Evolutionary conservation across 2,888 invertebrate genomes (phyloP), one percentile per base, ranked within the genome.

Genomic region (Aquatica leii): DNA sequence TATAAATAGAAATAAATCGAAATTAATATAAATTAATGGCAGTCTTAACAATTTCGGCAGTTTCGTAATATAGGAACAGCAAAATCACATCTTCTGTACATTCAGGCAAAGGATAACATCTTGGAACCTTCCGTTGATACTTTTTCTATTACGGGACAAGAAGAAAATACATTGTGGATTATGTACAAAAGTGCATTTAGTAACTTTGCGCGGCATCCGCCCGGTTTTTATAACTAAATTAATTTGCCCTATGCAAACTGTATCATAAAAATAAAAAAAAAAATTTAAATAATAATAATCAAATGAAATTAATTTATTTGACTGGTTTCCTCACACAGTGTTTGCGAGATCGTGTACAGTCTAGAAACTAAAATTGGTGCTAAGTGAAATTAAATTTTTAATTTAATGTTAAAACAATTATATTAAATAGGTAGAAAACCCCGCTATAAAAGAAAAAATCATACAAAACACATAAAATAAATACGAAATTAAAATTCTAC

Each of bases 321-420:
- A 82, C 82, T 82, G 82, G 82, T 82, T 82, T 81, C 81, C 79
- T 80, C 81, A 82, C 82, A 82, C 82, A 73, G 78, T 80, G 80
- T 74, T 74, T 74, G 70, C 72, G 77, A 78, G 76, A 77, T 79
- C 77, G 78, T 80, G 80, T 78, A 76, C 69, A 71, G 69, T 70
- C 77, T 78, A 78, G n/a, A n/a, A 74, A 76, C 77, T 77, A 77
- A 75, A 59, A 60, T 31, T 57, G 43, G 61, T 58, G 65, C 65
- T 58, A 65, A 61, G 50, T 46, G 65, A 63, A 65, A 50, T 57
- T 46, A 68, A 71, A 54, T 67, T 69, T 72, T n/a, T 54, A 31
- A 62, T 68, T 68, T 64, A n/a, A n/a, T n/a, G n/a, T n/a, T n/a
- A n/a, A n/a, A 67, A 69, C 65, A 50, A 58, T 24, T 46, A 73